Evolutionary conservation across 1,140 invertebrate species (phyloP), one percentile per base, ranked within the genome.

Genomic region (Drosophila hydei): DNA sequence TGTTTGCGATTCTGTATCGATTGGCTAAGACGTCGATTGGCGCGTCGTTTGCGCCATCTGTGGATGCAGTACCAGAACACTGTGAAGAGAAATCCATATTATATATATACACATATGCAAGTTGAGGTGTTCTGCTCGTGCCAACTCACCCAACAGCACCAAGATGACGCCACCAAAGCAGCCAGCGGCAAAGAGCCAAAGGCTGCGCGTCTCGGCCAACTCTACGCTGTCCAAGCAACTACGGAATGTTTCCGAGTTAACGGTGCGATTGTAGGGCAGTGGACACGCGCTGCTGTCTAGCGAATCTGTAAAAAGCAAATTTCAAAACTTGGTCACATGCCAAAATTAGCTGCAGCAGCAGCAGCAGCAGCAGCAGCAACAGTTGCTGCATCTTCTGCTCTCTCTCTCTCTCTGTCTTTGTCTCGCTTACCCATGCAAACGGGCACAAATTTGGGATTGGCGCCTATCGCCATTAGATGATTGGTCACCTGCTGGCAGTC

Each of bases 401-500:
- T 8, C 42, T 11, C 30, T 11, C 1, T 6, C 12, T 2, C 9
- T 11, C 1, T 33, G 14, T 59, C 58, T 54, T 74, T n/a, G n/a
- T n/a, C n/a, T n/a, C n/a, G n/a, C 89, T 91, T 75, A 91, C 90
- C 87, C 65, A 85, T 38, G 61, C 90, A 91, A 50, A 91, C 72
- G 18, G 90, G 90, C 43, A 90, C 87, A 56, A 74, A 91, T 72
- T 79, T 79, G 0, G 68, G 59, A 52, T 54, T 79, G 48, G 83
- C 90, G 36, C 74, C 64, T 45, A 89, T 58, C 51, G 56, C 55
- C 38, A 74, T 79, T 6, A 91, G 68, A 67, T 91, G 89, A 60
- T 89, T 73, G 55, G 71, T 80, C 45, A 89, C 75, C 55, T 79
- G 84, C 54, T 91, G 89, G 60, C 90, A 91, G 27, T 50, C 63